Base-by-base conservation (phyloP, 2,888 invertebrate genomes). In the Amphipyra berbera region DNA sequence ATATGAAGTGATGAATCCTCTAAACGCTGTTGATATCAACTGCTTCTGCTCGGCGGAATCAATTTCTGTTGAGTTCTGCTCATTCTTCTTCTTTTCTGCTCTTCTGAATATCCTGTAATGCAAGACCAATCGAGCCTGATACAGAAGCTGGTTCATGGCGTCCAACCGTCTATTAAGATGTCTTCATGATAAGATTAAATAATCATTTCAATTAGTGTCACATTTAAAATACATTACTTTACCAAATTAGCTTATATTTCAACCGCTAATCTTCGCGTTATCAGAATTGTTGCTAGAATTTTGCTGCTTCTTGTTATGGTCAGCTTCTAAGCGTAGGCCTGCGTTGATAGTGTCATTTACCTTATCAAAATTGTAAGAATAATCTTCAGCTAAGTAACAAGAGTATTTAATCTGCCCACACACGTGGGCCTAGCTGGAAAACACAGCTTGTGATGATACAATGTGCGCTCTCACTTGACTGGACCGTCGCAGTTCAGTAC, bases 391-490 rank as follows among this genome's bases (percentile, higher is more conserved):
- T 42, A 57, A 63, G 44, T 52, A 42, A 44, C 46, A 54, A 63
- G 30, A 65, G 59, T 59, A 76, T 68, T 68, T 54, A 50, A 68
- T 71, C 62, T 55, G 50, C 70, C 68, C 61, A 72, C 73, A 75
- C 73, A 68, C 56, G 63, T 73, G 74, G 58, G 71, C 73, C 56
- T 78, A 79, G 83, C 68, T 88, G 85, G 84, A 90, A 90, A 83
- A 87, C 87, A 71, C 70, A 59, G 57, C 61, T 73, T 73, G 75
- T 77, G 86, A 89, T 87, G 89, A 88, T 88, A 92, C 91, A 88
- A 88, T 82, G 80, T 78, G 79, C 84, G 83, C 89, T 90, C 90
- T 89, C 83, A 86, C 88, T 90, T 89, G 88, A 91, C 91, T 90
- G 89, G 85, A 83, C 84, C 77, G 62, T 62, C 70, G 76, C 78